Base-by-base conservation (phyloP, 2,113 vertebrate genomes). In the Gambusia holbrooki region DNA sequence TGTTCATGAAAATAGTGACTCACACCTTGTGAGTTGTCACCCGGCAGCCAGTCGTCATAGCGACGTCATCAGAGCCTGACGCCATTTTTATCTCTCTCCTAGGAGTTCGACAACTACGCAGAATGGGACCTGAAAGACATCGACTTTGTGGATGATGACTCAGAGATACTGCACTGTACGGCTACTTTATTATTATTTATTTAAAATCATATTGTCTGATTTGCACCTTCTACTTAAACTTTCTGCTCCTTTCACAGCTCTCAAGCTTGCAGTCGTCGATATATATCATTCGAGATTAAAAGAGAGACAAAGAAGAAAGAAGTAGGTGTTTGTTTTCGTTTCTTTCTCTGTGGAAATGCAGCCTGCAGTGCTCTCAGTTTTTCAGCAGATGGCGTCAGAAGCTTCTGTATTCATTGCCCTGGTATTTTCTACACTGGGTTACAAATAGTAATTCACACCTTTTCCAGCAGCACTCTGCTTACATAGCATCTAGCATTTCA, bases 81-180 rank as follows among this genome's bases (percentile, higher is more conserved):
- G 42, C 28, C 0, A 40, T 32, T 35, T 71, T 79, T 15, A 40
- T 22, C 74, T 84, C 74, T 84, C 58, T 25, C 48, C n/a, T 70
- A 99, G 98, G 98, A 99, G 87, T 99, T 99, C 92, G 98, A 99
- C 94, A 99, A 99, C 94, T 99, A 98, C 14, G 98, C 98, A 29
- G 98, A 99, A 89, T 99, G 98, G 98, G 98, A 99, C 93, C 93
- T 99, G 92, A 98, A 98, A 93, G 98, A 99, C 86, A 99, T 99
- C 35, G 98, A 99, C 92, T 99, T 99, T 96, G 98, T 99, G 78
- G 98, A 99, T 86, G 98, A 99, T 84, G 98, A 99, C 91, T 99
- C 98, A 10, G 98, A 99, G 79, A 95, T 99, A 90, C 93, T 99
- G 80, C 97, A 96, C 42, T 94, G 98, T 99, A 93, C 93, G 96